phyloP scores from a whole-genome alignment of 2,797 vertebrate genomes.

The Todus mexicanus region DNA sequence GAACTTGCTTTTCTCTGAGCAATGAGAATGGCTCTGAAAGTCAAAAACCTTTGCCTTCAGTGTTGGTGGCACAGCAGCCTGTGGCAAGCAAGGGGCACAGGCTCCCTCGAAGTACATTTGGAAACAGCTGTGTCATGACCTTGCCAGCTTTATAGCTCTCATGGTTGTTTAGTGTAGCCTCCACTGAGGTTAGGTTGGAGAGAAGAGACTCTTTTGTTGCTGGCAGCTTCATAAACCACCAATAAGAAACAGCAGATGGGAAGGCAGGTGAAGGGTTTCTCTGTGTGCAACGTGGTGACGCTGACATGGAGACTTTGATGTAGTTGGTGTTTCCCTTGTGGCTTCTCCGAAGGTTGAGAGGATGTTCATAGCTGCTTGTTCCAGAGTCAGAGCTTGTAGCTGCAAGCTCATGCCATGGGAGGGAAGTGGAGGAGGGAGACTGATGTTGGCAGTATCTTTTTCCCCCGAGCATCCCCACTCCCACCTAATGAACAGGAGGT shows the following conservation, averaged over 20 bases:
- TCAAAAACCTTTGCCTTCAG: background rate
- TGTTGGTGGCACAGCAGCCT: background rate
- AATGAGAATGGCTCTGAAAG: background rate
- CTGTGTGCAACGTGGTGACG: background rate
- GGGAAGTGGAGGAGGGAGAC: background rate
- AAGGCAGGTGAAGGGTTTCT: background rate
- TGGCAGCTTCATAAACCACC: background rate
- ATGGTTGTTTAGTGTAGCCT: background rate
- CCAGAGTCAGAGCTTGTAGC: background rate
- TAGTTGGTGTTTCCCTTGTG: background rate
- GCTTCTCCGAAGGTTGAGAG: background rate
- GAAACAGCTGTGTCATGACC: background rate
- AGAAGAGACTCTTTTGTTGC: background rate
- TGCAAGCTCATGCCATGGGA: background rate
- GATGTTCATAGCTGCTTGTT: background rate
- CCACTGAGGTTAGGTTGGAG: background rate
- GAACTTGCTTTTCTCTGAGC: background rate
- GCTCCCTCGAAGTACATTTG: background rate
- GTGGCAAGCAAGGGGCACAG: background rate
- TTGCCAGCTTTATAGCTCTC: background rate
- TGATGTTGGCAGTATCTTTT: background rate
- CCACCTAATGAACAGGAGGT: background rate
- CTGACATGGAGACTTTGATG: background rate
- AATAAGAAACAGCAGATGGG: background rate
- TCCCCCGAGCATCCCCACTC: background rate